Percentiles rank a stretch among this genome's conserved stretches.
These are phyloP conservation scores for Polypedilum vanderplanki DNA, from an alignment of 1,140 invertebrate species.

Conservation along the genomic window DNA sequence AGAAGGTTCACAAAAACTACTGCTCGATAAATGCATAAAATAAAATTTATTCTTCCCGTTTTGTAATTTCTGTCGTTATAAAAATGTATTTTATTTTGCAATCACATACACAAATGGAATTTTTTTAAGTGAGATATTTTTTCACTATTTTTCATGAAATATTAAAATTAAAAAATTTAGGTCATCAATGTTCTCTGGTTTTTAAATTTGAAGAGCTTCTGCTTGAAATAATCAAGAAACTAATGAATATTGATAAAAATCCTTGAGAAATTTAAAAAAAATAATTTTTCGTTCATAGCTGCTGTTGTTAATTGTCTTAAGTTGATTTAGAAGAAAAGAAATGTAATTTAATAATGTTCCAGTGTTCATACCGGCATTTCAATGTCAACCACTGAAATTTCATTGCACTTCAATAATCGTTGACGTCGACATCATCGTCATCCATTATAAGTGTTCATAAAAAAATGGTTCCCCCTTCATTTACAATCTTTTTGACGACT, in stretches of 20 bases:
- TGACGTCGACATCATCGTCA: background rate
- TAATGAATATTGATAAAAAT: too few relatives aligned
- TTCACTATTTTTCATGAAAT: too few relatives aligned
- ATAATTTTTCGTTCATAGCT: background rate
- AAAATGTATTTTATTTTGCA: too few relatives aligned
- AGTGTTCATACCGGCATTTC: background rate
- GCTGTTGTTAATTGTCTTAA: background rate
- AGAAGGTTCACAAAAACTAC: background rate
- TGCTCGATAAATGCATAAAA: background rate
- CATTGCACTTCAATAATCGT: slow-evolving; percentile 17
- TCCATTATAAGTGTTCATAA: background rate
- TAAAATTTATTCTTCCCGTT: background rate
- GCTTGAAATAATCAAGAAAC: too few relatives aligned
- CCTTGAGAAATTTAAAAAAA: too few relatives aligned
- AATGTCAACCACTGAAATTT: slow-evolving; percentile 7
- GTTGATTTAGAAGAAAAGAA: background rate
- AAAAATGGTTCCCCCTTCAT: background rate
- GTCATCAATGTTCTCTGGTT: too few relatives aligned
- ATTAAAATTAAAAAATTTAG: too few relatives aligned
- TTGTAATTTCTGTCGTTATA: background rate
- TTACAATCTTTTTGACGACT: slow-evolving; percentile 18
- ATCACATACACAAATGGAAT: too few relatives aligned
- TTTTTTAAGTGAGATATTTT: too few relatives aligned
- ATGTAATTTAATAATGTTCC: slow-evolving; percentile 6
- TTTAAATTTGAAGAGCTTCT: too few relatives aligned